These are phyloP conservation scores for Mercenaria mercenaria DNA, from an alignment of 1,140 invertebrate species.

Conservation along the genomic window DNA sequence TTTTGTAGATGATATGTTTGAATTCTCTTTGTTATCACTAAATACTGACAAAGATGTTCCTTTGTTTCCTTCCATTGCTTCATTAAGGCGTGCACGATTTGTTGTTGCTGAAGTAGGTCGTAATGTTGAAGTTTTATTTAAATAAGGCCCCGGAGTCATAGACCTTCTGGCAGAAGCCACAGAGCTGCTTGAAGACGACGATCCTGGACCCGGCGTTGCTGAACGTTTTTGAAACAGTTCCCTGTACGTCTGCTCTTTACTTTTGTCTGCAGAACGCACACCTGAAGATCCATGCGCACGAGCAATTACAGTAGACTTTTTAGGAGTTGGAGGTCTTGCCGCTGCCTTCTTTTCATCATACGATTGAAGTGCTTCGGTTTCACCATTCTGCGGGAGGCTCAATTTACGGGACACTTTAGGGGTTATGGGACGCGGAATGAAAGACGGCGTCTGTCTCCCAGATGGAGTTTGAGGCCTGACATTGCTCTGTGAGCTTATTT, in stretches of 20 bases:
- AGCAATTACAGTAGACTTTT: slow-evolving; percentile 70
- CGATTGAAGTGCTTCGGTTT: background rate
- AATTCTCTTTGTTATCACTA: slow-evolving; percentile 1
- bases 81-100: slow-evolving; percentile 7
- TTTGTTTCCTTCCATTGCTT: slow-evolving; percentile 13
- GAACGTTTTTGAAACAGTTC: slow-evolving; percentile 72
- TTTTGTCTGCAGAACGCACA: slow-evolving; percentile 46
- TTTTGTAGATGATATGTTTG: slow-evolving; percentile 2
- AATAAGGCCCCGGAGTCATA: slow-evolving; percentile 70
- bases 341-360: slow-evolving; percentile 11
- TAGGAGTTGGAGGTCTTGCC: slow-evolving; percentile 70
- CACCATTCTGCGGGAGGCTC: slow-evolving; percentile 17
- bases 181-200: background rate
- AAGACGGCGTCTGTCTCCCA: slow-evolving; percentile 64
- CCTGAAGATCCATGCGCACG: slow-evolving; percentile 51
- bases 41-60: slow-evolving; percentile 38
- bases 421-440: slow-evolving; percentile 70
- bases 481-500: slow-evolving; percentile 24
- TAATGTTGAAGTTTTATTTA: slow-evolving; percentile 30
- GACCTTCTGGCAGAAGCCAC: slow-evolving; percentile 19
- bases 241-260: slow-evolving; percentile 66
- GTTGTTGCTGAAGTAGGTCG: slow-evolving; percentile 2
- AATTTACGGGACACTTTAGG: slow-evolving; percentile 53
- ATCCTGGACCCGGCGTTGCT: slow-evolving; percentile 73
- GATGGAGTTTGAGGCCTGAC: slow-evolving; percentile 59